phyloP scores from a whole-genome alignment of 2,797 vertebrate species.

The Dryobates pubescens region DNA sequence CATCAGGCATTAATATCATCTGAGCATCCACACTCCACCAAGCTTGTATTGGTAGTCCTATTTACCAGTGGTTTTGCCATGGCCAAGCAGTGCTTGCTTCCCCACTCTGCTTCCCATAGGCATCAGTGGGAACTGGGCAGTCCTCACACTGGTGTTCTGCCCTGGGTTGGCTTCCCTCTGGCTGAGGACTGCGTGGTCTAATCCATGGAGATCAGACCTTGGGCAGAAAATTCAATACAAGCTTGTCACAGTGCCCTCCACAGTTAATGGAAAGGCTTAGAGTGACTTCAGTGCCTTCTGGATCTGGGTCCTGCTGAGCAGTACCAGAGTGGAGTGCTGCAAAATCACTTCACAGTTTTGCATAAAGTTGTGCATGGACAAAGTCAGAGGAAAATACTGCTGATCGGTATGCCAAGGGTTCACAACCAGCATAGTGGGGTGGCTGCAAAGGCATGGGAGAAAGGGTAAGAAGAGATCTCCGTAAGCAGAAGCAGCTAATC shows the following conservation, averaged over 20 bases:
- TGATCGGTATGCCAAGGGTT: neutral
- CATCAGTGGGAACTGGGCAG: neutral
- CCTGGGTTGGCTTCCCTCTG: neutral
- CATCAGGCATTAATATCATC: neutral
- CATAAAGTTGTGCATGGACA: neutral
- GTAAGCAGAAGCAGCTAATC: neutral
- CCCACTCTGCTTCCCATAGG: neutral
- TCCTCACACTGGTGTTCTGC: neutral
- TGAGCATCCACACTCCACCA: accelerated
- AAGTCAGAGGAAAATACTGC: neutral
- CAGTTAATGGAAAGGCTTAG: neutral
- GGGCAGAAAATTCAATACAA: neutral
- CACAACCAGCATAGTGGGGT: neutral
- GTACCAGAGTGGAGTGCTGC: neutral
- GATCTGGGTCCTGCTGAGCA: neutral
- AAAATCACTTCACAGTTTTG: neutral
- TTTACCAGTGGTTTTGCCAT: accelerated
- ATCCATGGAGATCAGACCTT: neutral
- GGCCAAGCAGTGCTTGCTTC: accelerated
- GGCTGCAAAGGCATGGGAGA: neutral
- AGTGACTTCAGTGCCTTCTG: neutral
- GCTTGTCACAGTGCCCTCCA: neutral
- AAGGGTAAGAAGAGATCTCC: neutral
- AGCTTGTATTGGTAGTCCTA: neutral
- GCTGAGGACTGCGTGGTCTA: neutral